These are phyloP conservation scores for Aphyosemion australe DNA, from an alignment of 2,113 vertebrate genomes.

Conservation along the genomic window DNA sequence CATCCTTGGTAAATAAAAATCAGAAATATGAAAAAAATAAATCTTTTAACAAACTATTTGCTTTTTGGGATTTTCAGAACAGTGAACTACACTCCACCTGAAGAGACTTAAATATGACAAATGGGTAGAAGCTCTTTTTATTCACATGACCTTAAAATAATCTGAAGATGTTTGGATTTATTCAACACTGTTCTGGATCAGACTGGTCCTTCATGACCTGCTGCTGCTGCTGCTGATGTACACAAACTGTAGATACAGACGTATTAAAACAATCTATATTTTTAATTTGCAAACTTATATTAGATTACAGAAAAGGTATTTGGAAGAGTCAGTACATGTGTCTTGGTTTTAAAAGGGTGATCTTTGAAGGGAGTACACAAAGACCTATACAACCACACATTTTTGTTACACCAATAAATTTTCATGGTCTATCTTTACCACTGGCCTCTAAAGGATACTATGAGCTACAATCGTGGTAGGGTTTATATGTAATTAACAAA, in stretches of 20 bases:
- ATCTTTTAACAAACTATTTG: too few relatives aligned
- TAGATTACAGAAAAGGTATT: constrained; percentile 96
- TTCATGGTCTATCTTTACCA: constrained; percentile 71
- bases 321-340: constrained; percentile 89
- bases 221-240: not conserved
- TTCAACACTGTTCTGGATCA: too few relatives aligned
- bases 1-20: too few relatives aligned
- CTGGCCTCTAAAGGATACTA: constrained; percentile 88
- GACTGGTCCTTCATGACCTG: too few relatives aligned
- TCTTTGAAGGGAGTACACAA: constrained; percentile 77
- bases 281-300: constrained; percentile 98
- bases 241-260: constrained; percentile 81
- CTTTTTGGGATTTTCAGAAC: too few relatives aligned
- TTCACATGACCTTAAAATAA: too few relatives aligned
- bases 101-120: too few relatives aligned
- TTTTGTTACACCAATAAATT: constrained; percentile 71
- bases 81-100: too few relatives aligned
- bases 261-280: constrained; percentile 99
- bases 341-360: constrained; percentile 88
- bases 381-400: constrained; percentile 76
- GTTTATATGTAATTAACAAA: constrained; percentile 76
- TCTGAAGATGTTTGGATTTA: too few relatives aligned
- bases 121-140: too few relatives aligned
- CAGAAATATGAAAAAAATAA: too few relatives aligned
- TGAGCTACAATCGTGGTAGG: constrained; percentile 85